These are phyloP conservation scores for Rhynchotus rufescens DNA, from an alignment of 2,797 vertebrate species.

Conservation along the genomic window DNA sequence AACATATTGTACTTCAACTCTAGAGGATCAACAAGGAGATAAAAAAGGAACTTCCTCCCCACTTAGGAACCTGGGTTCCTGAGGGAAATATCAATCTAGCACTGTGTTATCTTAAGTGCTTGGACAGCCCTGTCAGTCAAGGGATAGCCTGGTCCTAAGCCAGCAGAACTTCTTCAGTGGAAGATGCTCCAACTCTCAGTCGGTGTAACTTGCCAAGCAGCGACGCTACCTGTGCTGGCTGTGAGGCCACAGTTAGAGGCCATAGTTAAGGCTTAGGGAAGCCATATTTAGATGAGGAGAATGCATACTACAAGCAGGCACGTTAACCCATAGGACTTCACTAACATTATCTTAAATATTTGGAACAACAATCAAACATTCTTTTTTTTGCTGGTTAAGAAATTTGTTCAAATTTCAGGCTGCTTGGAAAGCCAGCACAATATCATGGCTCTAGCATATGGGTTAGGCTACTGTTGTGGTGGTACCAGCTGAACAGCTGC, in stretches of 20 bases:
- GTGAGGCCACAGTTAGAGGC: not conserved
- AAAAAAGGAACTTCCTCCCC: not conserved
- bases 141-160: not conserved
- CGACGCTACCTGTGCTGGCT: rapidly evolving
- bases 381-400: not conserved
- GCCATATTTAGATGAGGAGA: not conserved
- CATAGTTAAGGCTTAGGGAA: not conserved
- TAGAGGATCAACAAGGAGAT: not conserved
- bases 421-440: not conserved
- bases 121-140: rapidly evolving
- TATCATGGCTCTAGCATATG: rapidly evolving
- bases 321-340: not conserved
- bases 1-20: not conserved
- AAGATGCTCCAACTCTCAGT: not conserved
- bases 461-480: not conserved
- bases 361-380: not conserved
- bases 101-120: not conserved
- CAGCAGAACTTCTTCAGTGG: not conserved
- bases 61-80: not conserved
- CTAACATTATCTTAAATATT: not conserved
- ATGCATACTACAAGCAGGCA: not conserved
- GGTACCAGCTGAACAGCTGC: not conserved
- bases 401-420: not conserved
- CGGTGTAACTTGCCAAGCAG: rapidly evolving
- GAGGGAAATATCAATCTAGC: not conserved